phyloP scores from a whole-genome alignment of 2,888 invertebrate genomes.

The Rapana venosa region DNA sequence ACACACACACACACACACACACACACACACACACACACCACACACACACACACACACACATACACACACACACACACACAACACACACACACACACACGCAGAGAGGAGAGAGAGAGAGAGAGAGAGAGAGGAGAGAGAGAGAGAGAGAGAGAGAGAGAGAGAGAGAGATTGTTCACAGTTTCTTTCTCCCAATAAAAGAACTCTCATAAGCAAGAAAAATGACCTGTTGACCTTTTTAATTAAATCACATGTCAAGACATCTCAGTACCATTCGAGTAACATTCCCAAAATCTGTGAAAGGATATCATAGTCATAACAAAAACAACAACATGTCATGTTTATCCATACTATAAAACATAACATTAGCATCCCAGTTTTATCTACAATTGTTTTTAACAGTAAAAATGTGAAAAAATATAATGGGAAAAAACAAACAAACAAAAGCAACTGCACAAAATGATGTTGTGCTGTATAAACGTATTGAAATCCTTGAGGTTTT shows the following conservation, averaged over 20 bases:
- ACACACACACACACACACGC: neutral
- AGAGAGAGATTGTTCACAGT: neutral
- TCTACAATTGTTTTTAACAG: neutral
- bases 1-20: neutral
- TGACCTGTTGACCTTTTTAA: conserved; percentile 11
- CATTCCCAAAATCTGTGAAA: neutral
- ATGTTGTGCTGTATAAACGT: neutral
- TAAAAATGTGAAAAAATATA: neutral
- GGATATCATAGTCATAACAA: neutral
- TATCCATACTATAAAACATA: neutral
- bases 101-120: neutral
- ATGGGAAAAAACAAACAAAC: neutral
- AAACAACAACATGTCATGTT: neutral
- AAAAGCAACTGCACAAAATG: neutral
- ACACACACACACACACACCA: neutral
- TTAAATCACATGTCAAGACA: neutral
- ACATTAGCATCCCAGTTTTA: neutral
- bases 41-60: no score
- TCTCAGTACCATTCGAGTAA: neutral
- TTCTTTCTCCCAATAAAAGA: no score
- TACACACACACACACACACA: neutral
- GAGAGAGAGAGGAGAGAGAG: neutral
- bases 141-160: neutral
- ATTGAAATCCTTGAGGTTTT: neutral
- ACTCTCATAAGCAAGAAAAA: neutral